These are phyloP conservation scores for Agrypnia vestita DNA, from an alignment of 1,140 invertebrate species.

Conservation along the genomic window DNA sequence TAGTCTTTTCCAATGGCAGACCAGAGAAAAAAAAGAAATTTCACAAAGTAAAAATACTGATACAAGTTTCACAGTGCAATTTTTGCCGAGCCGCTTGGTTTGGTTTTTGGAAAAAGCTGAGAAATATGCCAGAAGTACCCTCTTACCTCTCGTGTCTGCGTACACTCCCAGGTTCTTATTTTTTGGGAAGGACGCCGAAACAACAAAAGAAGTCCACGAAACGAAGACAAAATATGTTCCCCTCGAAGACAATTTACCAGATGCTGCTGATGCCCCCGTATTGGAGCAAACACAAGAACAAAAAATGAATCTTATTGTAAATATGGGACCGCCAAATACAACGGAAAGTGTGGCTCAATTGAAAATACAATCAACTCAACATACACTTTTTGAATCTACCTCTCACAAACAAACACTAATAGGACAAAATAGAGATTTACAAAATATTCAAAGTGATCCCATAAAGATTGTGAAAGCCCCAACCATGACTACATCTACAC, in stretches of 20 bases:
- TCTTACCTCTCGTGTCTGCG: constrained; percentile 82
- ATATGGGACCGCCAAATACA: constrained; percentile 66
- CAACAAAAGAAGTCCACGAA: constrained; percentile 60
- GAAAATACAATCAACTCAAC: background rate
- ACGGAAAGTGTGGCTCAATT: background rate
- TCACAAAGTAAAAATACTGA: constrained; percentile 63
- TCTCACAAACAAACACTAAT: background rate
- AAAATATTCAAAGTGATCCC: constrained; percentile 47
- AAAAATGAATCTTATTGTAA: constrained; percentile 68
- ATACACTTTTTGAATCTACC: background rate
- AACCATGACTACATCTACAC: constrained; percentile 66
- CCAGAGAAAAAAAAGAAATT: constrained; percentile 63
- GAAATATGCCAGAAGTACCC: constrained; percentile 83
- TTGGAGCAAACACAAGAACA: constrained; percentile 69
- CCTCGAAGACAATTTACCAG: constrained; percentile 61
- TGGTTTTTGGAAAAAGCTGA: constrained; percentile 86
- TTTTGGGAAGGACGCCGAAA: constrained; percentile 68
- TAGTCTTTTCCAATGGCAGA: constrained; percentile 57
- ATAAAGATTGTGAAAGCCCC: constrained; percentile 66
- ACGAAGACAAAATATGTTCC: constrained; percentile 69
- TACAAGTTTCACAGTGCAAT: constrained; percentile 82
- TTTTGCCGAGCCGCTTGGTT: constrained; percentile 83
- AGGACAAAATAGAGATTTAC: constrained; percentile 26
- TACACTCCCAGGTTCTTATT: constrained; percentile 82
- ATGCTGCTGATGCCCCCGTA: constrained; percentile 37